These are phyloP conservation scores for Cephus rjabovi DNA, from an alignment of 2,888 invertebrate species.

Conservation along the genomic window DNA sequence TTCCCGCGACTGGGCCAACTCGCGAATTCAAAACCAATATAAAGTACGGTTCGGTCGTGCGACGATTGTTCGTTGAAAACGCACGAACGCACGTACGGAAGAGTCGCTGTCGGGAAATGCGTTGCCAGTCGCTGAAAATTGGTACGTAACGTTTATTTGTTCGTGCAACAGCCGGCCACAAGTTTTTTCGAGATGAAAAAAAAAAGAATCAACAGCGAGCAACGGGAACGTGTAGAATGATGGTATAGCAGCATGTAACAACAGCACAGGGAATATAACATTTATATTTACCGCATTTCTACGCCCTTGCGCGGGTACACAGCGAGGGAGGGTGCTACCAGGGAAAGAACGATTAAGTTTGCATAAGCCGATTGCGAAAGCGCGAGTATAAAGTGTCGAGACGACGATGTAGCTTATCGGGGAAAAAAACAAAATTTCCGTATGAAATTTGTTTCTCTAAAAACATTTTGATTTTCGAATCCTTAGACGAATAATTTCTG, in stretches of 20 bases:
- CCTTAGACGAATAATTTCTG: not conserved
- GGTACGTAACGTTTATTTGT: not conserved
- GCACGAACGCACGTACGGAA: not conserved
- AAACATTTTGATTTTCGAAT: conserved; percentile 18
- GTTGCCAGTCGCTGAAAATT: not conserved
- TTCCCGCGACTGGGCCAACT: not conserved
- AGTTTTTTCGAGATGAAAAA: not conserved
- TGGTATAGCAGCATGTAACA: not conserved
- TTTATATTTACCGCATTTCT: not conserved
- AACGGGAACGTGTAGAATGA: not conserved
- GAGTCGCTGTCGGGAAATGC: not conserved
- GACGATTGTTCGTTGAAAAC: not conserved
- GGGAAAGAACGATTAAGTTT: conserved; percentile 30
- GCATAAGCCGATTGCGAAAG: conserved; percentile 36
- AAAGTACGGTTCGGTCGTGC: not conserved
- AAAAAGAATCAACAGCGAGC: not conserved
- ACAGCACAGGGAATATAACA: not conserved
- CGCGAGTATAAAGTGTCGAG: not conserved
- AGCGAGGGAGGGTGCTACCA: not conserved
- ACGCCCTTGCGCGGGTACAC: not conserved
- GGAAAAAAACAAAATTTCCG: not conserved
- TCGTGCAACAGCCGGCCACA: not conserved
- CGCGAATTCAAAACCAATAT: not conserved
- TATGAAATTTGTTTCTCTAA: conserved; percentile 3
- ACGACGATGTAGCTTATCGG: not conserved